These are phyloP conservation scores for Spodoptera littoralis DNA, from an alignment of 2,888 invertebrate genomes.

Conservation along the genomic window DNA sequence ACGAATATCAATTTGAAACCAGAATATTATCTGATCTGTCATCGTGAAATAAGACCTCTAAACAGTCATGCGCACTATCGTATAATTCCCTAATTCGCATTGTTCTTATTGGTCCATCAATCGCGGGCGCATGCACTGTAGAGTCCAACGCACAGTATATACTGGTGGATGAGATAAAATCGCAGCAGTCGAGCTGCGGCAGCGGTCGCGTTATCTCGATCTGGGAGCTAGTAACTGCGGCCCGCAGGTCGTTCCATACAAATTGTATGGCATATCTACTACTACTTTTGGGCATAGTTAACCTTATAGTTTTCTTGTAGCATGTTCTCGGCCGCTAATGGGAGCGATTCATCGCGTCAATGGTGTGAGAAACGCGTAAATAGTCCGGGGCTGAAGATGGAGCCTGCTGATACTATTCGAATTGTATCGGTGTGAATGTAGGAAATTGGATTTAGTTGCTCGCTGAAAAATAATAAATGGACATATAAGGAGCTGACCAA, in stretches of 20 bases:
- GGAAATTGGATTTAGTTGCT: conserved; percentile 59
- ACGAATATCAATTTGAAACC: conserved; percentile 51
- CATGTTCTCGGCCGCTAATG: conserved; percentile 80
- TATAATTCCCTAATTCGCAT: conserved; percentile 73
- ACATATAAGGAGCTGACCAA: conserved; percentile 31
- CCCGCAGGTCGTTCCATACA: conserved; percentile 85
- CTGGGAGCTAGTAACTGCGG: conserved; percentile 76
- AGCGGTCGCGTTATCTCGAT: conserved; percentile 83
- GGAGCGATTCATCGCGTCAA: conserved; percentile 80
- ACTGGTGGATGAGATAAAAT: conserved; percentile 79
- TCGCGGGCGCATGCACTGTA: conserved; percentile 75
- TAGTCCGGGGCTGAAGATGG: conserved; percentile 62
- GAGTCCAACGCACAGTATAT: conserved; percentile 73
- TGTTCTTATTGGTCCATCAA: conserved; percentile 85
- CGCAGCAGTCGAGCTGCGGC: conserved; percentile 77
- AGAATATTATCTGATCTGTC: conserved; percentile 54
- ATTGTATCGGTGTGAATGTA: conserved; percentile 68
- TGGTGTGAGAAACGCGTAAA: conserved; percentile 75
- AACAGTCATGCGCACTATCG: conserved; percentile 54
- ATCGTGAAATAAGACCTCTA: conserved; percentile 58
- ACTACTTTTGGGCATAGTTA: conserved; percentile 87
- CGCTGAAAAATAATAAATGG: conserved; percentile 49
- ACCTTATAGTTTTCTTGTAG: conserved; percentile 84
- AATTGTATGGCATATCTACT: conserved; percentile 87
- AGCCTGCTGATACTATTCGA: conserved; percentile 65